Percentiles rank a stretch among this genome's conserved stretches.
phyloP scores from a whole-genome alignment of 2,797 vertebrate genomes.

The Poeciliopsis infans region DNA sequence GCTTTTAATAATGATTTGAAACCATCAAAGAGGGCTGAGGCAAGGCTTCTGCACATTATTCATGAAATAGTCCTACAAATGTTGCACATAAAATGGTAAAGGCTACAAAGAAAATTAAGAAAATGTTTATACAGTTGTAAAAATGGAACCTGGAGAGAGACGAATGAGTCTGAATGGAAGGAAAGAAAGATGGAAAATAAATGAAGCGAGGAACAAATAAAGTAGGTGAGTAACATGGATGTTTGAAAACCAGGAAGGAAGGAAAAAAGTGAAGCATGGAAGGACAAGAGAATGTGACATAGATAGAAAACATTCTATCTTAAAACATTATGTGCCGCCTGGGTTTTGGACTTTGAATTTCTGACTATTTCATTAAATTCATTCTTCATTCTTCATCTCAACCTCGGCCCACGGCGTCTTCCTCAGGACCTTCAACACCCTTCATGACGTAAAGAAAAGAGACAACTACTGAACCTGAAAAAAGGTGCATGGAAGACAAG shows the following conservation, averaged over 20 bases:
- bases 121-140: background rate
- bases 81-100: background rate
- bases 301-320: background rate
- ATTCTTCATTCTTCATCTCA: too few species aligned
- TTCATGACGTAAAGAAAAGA: too few species aligned
- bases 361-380: too few species aligned
- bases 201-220: background rate
- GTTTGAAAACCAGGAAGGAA: background rate
- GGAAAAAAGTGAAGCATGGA: background rate
- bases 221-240: background rate
- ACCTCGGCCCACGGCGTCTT: too few species aligned
- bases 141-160: background rate
- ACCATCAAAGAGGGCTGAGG: conserved; percentile 42
- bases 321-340: too few species aligned
- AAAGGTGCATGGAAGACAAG: background rate
- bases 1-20: conserved; percentile 58
- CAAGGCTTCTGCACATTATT: background rate
- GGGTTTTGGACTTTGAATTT: too few species aligned
- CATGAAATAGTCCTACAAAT: background rate
- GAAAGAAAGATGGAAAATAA: background rate
- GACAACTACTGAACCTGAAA: too few species aligned
- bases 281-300: background rate
- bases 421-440: too few species aligned
- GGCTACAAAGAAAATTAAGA: background rate
- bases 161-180: background rate